Evolutionary conservation across 2,113 vertebrate species (phyloP).

Genomic region (Phyllostomus discolor): DNA sequence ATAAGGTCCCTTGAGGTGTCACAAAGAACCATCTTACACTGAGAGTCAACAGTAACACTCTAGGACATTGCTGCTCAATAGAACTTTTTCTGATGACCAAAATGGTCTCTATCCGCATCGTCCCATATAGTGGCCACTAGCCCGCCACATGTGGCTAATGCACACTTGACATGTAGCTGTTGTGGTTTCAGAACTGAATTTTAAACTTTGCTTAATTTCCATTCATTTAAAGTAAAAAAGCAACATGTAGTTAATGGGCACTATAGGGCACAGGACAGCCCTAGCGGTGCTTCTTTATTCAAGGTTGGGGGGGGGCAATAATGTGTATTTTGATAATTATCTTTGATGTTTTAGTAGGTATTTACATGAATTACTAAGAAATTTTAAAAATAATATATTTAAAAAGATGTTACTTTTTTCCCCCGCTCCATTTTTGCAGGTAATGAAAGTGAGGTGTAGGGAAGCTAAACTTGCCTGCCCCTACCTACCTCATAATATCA

Average conservation of each 20-base stretch:
- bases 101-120: neutral
- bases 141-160: neutral
- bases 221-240: slow-evolving; percentile 14
- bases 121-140: neutral
- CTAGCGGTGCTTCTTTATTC: neutral
- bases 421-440: neutral
- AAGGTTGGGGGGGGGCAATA: neutral
- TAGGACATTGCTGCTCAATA: neutral
- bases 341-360: neutral
- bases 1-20: neutral
- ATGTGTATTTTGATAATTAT: neutral
- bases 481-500: too few species aligned
- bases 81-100: neutral
- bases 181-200: neutral
- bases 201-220: neutral
- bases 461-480: too few species aligned
- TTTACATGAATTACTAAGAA: neutral
- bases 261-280: neutral
- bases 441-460: neutral
- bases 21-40: neutral
- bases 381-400: too few species aligned
- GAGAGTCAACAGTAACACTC: neutral
- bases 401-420: neutral
- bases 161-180: neutral
- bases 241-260: neutral